Evolutionary conservation across 2,888 invertebrate genomes (phyloP), one percentile per base, ranked within the genome.

Genomic region (Volucella inanis): DNA sequence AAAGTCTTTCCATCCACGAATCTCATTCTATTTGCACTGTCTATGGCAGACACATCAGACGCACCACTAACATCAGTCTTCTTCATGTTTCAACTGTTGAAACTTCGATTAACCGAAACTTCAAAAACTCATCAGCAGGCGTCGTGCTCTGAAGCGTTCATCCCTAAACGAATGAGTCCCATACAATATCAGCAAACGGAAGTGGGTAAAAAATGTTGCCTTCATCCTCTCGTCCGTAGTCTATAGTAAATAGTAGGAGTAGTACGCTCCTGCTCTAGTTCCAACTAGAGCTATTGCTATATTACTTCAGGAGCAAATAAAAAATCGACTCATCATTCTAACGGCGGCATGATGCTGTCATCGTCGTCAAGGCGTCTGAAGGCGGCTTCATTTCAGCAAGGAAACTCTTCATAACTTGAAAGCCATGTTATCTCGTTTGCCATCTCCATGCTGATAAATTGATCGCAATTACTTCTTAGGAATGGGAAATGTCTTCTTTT

Each of bases 91-190:
- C 41, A 47, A 47, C 74, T 75, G 49, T 41, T 41, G 41, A 65
- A 65, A 65, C 49, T 75, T 75, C 64, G 74, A 75, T 75, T 65
- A 75, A 55, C 64, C 74, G 47, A 74, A 74, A 64, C 62, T 74
- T 64, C 64, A 54, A 47, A 74, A 65, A 75, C 65, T 57, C 65
- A 65, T 65, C 57, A 47, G 45, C 55, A 41, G 31, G 31, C 31
- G 31, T 31, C 31, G 31, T 31, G 49, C 65, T 72, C 54, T 72
- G 72, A 61, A 52, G 72, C 45, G 39, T 65, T 57, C 74, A 55
- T 65, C 41, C 9, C 55, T 39, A 15, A 14, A 47, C 47, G 12
- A 62, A 11, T 14, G 52, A 14, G 43, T 41, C 41, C 43, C 22
- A 0, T 72, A 54, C 47, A 54, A 54, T 15, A 47, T 49, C 39